Conservation (phyloP, 1,140 invertebrate species). For the Oedothorax gibbosus region DNA sequence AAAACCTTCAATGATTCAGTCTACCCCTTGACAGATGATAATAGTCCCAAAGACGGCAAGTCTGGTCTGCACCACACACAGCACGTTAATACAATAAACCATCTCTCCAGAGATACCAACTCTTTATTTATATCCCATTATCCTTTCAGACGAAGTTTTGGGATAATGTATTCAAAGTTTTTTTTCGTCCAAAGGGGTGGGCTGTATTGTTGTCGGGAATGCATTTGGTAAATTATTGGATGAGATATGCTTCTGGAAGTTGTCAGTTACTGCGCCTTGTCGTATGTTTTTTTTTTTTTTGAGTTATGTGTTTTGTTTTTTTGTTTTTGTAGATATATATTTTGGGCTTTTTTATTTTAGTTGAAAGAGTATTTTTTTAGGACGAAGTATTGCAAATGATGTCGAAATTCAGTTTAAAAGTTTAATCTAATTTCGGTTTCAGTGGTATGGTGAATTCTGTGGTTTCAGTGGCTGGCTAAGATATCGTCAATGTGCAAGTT, state of each 20-base stretch:
- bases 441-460: no score
- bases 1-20: conserved; percentile 21
- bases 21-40: conserved; percentile 37
- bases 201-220: background rate
- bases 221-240: conserved; percentile 16
- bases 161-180: conserved; percentile 43
- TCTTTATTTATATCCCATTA: conserved; percentile 41
- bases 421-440: no score
- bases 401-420: no score
- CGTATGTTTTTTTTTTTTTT: background rate
- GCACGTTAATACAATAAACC: conserved; percentile 45
- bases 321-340: background rate
- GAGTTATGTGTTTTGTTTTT: conserved; percentile 9
- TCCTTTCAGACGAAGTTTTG: background rate
- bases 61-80: conserved; percentile 1
- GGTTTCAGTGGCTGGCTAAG: no score
- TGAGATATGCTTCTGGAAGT: conserved; percentile 2
- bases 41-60: conserved; percentile 12
- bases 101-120: conserved; percentile 13
- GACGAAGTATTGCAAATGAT: no score
- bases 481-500: no score
- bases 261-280: conserved; percentile 16
- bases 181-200: background rate
- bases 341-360: background rate
- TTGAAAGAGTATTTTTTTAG: no score